phyloP scores from a whole-genome alignment of 2,797 vertebrate species.

The Poecilia picta region DNA sequence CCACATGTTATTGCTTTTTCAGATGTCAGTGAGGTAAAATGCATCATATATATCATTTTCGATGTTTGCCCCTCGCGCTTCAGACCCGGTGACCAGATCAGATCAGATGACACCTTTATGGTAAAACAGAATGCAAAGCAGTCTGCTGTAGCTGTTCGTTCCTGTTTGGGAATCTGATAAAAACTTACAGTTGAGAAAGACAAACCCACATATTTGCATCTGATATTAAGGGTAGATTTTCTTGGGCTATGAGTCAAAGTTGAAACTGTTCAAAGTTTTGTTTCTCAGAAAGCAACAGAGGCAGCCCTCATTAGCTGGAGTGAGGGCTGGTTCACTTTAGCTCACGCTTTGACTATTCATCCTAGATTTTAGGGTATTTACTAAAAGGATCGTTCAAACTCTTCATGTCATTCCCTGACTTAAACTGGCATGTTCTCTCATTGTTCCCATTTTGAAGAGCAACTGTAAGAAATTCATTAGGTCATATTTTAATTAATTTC shows the following conservation, averaged over 20 bases:
- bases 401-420: background rate
- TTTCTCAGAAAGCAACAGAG: background rate
- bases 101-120: background rate
- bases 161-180: constrained; percentile 2
- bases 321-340: background rate
- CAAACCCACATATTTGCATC: background rate
- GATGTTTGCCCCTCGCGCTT: background rate
- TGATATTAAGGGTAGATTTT: background rate
- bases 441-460: background rate
- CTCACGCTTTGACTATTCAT: background rate
- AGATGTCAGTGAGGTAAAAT: background rate
- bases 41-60: background rate
- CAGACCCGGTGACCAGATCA: background rate
- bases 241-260: background rate
- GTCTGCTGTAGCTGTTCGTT: constrained; percentile 1
- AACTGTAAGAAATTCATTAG: background rate
- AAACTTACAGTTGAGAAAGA: background rate
- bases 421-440: background rate
- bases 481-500: background rate
- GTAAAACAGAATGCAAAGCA: constrained; percentile 6
- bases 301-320: background rate
- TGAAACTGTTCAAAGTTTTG: background rate
- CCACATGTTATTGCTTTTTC: background rate
- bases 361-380: background rate
- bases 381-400: background rate